Conservation (phyloP, 1,140 invertebrate genomes). For the Bombus picipes region DNA sequence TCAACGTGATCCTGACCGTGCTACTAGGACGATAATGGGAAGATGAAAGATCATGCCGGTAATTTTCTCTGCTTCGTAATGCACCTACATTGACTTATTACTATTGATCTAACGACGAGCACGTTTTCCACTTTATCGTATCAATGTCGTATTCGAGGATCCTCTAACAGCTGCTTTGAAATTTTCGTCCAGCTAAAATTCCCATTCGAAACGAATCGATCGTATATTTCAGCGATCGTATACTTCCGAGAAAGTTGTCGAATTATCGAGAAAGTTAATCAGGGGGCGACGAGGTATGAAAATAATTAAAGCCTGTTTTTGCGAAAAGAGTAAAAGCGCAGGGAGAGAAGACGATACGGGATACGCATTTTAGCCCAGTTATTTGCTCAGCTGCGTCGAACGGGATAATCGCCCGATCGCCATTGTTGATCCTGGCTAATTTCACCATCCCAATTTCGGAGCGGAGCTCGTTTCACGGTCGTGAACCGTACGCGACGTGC, state of each 20-base stretch:
- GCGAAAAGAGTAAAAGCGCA: too few species aligned
- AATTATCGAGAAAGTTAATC: constrained; percentile 31
- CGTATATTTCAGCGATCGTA: neutral
- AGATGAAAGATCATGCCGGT: constrained; percentile 44
- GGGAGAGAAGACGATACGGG: too few species aligned
- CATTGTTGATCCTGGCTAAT: constrained; percentile 18
- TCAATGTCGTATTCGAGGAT: neutral
- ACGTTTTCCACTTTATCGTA: neutral
- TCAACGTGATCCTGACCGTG: constrained; percentile 45
- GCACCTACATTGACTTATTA: constrained; percentile 25
- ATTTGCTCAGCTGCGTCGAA: constrained; percentile 25
- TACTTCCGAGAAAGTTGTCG: neutral
- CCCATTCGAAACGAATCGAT: neutral
- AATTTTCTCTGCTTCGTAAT: constrained; percentile 39
- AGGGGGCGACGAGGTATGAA: neutral
- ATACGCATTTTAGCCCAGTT: neutral
- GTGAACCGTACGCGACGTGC: neutral
- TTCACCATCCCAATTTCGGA: neutral
- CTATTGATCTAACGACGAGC: neutral
- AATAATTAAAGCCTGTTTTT: constrained; percentile 1
- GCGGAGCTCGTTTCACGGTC: neutral
- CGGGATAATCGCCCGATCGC: neutral
- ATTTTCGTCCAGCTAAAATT: neutral
- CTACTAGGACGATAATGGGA: constrained; percentile 43
- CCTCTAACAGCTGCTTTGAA: neutral